Base-by-base conservation (phyloP, 2,113 vertebrate genomes). In the Arenaria interpres region DNA sequence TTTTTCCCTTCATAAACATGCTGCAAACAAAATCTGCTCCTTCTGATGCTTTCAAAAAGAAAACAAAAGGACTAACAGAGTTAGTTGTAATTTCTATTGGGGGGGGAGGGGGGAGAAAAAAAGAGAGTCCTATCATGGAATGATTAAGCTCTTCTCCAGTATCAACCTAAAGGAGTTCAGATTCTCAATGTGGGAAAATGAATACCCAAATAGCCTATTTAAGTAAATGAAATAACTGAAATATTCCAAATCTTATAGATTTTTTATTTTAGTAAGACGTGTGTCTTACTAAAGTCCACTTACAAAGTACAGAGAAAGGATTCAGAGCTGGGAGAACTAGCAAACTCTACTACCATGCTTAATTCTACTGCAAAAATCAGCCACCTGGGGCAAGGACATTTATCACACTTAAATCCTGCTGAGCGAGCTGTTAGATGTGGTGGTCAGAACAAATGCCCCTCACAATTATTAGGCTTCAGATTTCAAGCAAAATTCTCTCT, bases 361-460 rank as follows among this genome's bases (percentile, higher is more conserved):
- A 92, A 96, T 84, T 93, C 85, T 59, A 63, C 59, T 72, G 72
- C 72, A 95, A 73, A 97, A 97, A 97, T 97, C 97, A 97, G 92
- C 94, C 95, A 78, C 95, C 95, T 94, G 86, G 89, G 89, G 84
- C 84, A 96, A 94, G 85, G 74, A 66, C 62, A 92, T 89, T 97
- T 95, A 94, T 95, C 86, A 84, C 86, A 76, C 84, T 92, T 85
- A 63, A 85, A 54, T 37, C 80, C 91, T 54, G 64, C 84, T 41
- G 64, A 77, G 74, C 25, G 51, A 83, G 50, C 84, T 23, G 43
- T 50, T 96, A 17, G 1, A 3, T 82, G 54, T 30, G 76, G 93
- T 82, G 71, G 85, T 82, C 95, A 95, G 84, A 82, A 86, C n/a
- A 93, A 95, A 96, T 63, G 73, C 16, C 81, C 83, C 91, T 86